Evolutionary conservation across 2,113 vertebrate genomes (phyloP).

Genomic region (Dasyprocta punctata): DNA sequence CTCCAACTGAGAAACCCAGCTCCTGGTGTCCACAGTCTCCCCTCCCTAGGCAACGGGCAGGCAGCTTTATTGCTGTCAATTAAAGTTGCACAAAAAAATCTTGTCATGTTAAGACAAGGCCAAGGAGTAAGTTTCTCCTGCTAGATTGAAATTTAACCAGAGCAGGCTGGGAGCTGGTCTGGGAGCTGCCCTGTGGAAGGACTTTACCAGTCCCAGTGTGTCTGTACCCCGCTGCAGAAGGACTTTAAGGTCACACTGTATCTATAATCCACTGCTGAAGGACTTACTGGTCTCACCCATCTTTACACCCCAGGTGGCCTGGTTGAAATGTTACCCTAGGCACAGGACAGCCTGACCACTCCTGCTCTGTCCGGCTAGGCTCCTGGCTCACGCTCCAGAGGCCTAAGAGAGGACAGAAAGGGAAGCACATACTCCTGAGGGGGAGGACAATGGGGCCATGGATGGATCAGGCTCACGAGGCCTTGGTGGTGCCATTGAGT

Average conservation of each 20-base stretch:
- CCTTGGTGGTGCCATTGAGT: neutral
- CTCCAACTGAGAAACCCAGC: neutral
- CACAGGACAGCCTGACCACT: neutral
- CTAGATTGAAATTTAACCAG: constrained; percentile 73
- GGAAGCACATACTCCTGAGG: neutral
- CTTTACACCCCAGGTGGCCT: neutral
- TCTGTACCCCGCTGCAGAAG: too few relatives aligned
- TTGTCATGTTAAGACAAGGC: constrained; percentile 62
- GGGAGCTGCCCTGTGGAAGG: neutral
- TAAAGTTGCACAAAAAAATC: constrained; percentile 40
- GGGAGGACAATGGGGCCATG: neutral
- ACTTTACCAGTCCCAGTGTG: neutral
- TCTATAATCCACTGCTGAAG: neutral
- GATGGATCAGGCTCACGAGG: neutral
- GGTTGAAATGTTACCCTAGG: neutral
- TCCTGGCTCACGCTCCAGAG: neutral
- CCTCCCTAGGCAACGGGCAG: neutral
- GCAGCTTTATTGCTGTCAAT: constrained; percentile 63
- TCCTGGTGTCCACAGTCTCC: neutral
- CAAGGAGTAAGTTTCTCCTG: constrained; percentile 56
- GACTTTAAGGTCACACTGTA: neutral
- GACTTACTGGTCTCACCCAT: neutral
- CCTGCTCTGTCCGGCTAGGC: neutral
- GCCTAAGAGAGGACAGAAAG: too few relatives aligned
- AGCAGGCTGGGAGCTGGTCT: neutral